Conservation (phyloP, 2,888 invertebrate genomes). For the Andrena minutula region DNA sequence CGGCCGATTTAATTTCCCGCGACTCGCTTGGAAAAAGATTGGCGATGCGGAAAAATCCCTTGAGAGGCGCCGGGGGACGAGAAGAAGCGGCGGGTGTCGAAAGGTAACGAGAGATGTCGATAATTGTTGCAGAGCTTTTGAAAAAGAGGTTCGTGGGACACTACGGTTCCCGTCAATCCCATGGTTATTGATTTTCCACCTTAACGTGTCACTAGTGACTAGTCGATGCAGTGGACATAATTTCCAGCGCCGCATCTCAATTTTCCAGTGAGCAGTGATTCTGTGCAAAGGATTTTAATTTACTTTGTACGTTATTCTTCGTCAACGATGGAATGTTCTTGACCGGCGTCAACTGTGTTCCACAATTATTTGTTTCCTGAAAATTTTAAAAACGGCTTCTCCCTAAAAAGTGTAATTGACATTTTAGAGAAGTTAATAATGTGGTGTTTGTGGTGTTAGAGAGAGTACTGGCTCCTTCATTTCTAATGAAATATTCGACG, state of each 20-base stretch:
- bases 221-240: not conserved
- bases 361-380: too few relatives aligned
- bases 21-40: constrained; percentile 31
- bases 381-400: too few relatives aligned
- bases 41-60: constrained; percentile 44
- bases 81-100: constrained; percentile 1
- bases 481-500: not conserved
- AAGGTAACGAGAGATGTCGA: constrained; percentile 13
- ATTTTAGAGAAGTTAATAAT: too few relatives aligned
- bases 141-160: not conserved
- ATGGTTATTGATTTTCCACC: constrained; percentile 39
- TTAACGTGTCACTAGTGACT: not conserved
- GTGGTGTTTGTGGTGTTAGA: too few relatives aligned
- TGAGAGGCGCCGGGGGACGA: not conserved
- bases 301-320: too few relatives aligned
- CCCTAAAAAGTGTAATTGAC: too few relatives aligned
- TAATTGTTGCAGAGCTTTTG: constrained; percentile 30
- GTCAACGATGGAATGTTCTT: too few relatives aligned
- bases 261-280: not conserved
- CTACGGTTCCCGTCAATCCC: not conserved
- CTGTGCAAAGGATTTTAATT: too few relatives aligned
- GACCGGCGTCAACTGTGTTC: too few relatives aligned
- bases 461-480: not conserved
- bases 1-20: constrained; percentile 32
- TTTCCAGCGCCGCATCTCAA: not conserved